These are phyloP conservation scores for Copidosoma floridanum DNA, from an alignment of 1,140 invertebrate genomes.

Conservation along the genomic window DNA sequence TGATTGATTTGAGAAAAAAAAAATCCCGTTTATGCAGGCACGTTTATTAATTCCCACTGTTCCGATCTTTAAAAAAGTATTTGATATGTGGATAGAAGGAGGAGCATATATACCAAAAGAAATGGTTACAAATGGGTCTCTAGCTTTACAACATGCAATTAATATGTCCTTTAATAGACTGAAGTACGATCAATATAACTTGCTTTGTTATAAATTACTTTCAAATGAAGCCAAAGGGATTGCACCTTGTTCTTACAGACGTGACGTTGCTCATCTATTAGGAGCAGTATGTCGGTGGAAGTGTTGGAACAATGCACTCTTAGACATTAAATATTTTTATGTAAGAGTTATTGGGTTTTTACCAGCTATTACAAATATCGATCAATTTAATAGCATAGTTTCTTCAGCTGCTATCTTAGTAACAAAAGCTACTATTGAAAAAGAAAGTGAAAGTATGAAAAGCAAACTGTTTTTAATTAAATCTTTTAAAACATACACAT, in stretches of 20 bases:
- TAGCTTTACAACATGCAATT: neutral
- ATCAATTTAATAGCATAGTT: too few species aligned
- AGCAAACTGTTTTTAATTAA: too few species aligned
- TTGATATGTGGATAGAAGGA: neutral
- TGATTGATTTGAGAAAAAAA: neutral
- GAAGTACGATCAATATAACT: neutral
- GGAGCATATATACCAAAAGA: neutral
- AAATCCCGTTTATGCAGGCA: neutral
- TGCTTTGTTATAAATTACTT: neutral
- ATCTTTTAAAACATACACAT: too few species aligned
- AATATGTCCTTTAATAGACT: neutral
- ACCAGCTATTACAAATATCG: too few species aligned
- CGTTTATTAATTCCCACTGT: neutral
- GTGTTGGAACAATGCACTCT: neutral
- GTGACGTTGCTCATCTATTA: neutral
- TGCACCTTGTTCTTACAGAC: neutral
- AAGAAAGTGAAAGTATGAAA: too few species aligned
- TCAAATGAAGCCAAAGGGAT: too few species aligned
- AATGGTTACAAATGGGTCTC: neutral
- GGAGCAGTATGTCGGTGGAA: neutral
- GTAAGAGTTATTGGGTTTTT: too few species aligned
- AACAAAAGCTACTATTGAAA: too few species aligned
- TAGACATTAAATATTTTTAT: too few species aligned
- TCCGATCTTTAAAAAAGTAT: neutral
- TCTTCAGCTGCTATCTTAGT: too few species aligned